Conservation (phyloP, 2,888 invertebrate species). For the Drosophila kanekoi region DNA sequence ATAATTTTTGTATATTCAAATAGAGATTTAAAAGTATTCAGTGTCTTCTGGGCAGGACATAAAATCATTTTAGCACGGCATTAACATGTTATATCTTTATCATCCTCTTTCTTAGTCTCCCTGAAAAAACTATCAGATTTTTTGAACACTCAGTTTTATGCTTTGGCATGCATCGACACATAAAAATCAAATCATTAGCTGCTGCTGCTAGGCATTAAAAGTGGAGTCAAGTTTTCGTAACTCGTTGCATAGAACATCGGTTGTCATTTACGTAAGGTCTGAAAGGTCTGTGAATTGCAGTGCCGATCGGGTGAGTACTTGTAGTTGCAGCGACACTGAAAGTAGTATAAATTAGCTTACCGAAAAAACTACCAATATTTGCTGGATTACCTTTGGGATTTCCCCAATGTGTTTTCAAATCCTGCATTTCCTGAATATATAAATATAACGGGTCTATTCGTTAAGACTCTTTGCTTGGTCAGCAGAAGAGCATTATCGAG, state of each 20-base stretch:
- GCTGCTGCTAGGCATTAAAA: slow-evolving; percentile 68
- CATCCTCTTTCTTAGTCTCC: slow-evolving; percentile 42
- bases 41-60: slow-evolving; percentile 4
- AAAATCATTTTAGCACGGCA: slow-evolving; percentile 8
- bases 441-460: slow-evolving; percentile 57
- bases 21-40: slow-evolving; percentile 37
- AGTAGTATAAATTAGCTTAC: background rate
- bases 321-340: slow-evolving; percentile 64
- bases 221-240: slow-evolving; percentile 70
- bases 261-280: slow-evolving; percentile 64
- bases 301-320: slow-evolving; percentile 53
- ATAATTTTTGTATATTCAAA: slow-evolving; percentile 47
- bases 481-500: slow-evolving; percentile 41
- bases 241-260: slow-evolving; percentile 69
- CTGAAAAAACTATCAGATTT: slow-evolving; percentile 51
- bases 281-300: slow-evolving; percentile 59
- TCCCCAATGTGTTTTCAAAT: slow-evolving; percentile 63
- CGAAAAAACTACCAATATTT: no score
- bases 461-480: slow-evolving; percentile 48
- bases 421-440: slow-evolving; percentile 75
- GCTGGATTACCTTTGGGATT: slow-evolving; percentile 51
- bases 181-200: slow-evolving; percentile 52
- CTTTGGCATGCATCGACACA: slow-evolving; percentile 33
- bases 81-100: slow-evolving; percentile 51
- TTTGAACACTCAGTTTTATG: slow-evolving; percentile 60